Percentiles rank a stretch among this genome's conserved stretches.
Evolutionary conservation across 2,797 vertebrate species (phyloP).

Genomic region (Leptodactylus fallax): DNA sequence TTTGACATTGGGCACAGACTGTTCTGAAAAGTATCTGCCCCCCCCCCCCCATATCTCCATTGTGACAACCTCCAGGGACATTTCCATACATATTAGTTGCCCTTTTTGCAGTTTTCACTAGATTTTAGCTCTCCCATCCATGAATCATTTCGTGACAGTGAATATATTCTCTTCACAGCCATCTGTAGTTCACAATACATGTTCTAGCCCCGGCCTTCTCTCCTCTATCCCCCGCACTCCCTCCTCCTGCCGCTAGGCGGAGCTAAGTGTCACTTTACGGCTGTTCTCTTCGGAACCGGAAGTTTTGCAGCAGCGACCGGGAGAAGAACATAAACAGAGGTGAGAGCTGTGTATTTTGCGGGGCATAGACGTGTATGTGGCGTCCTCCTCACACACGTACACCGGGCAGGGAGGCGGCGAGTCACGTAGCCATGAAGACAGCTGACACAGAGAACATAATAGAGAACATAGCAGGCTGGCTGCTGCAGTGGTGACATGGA

Average conservation of each 20-base stretch:
- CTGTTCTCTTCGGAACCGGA: slow-evolving; percentile 65
- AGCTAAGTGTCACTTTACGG: slow-evolving; percentile 67
- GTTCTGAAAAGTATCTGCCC: too few relatives aligned
- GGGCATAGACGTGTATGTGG: neutral
- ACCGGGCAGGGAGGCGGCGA: neutral
- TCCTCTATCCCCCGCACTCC: neutral
- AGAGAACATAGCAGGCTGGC: too few relatives aligned
- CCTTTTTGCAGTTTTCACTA: too few relatives aligned
- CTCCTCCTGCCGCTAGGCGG: slow-evolving; percentile 51
- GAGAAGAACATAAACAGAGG: slow-evolving; percentile 68
- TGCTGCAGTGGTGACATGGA: neutral
- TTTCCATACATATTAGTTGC: too few relatives aligned
- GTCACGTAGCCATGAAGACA: neutral
- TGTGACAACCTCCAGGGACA: too few relatives aligned
- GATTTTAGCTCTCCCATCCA: too few relatives aligned
- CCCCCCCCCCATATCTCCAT: too few relatives aligned
- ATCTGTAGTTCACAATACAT: neutral
- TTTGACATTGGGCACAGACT: too few relatives aligned
- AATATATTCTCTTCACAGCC: neutral
- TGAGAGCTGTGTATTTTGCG: slow-evolving; percentile 49
- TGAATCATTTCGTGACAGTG: neutral
- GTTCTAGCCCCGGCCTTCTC: neutral
- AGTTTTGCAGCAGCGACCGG: slow-evolving; percentile 71
- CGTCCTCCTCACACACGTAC: neutral
- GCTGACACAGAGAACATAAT: neutral